Percentiles rank a stretch among this genome's conserved stretches.
Evolutionary conservation across 2,113 vertebrate genomes (phyloP).

Genomic region (Tachycineta bicolor): DNA sequence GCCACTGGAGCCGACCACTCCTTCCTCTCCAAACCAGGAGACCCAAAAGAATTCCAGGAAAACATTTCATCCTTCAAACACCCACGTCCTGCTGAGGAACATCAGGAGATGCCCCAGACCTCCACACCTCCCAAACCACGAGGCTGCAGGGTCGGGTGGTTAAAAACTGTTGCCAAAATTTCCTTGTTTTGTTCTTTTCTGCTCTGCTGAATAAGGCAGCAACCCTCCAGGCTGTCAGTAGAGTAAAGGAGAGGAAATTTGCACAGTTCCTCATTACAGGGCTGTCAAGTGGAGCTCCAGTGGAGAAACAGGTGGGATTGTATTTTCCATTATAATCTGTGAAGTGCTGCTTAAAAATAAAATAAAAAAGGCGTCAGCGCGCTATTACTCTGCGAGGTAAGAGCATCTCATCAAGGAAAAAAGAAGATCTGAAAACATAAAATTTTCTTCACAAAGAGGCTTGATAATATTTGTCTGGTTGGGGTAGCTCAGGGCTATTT

Average conservation of each 20-base stretch:
- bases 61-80: fast-evolving
- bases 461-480: constrained; percentile 29
- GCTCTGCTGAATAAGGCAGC: not conserved
- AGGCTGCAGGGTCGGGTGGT: not conserved
- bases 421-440: not conserved
- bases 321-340: constrained; percentile 6
- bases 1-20: not conserved
- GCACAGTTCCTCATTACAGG: constrained; percentile 31
- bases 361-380: not conserved
- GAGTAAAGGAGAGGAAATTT: constrained; percentile 11
- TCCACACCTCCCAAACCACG: not conserved
- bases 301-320: constrained; percentile 6
- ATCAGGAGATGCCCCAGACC: not conserved
- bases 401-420: not conserved
- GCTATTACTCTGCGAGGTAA: constrained; percentile 13
- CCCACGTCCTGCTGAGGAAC: fast-evolving
- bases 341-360: constrained; percentile 39
- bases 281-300: constrained; percentile 22
- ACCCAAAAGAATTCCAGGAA: not conserved
- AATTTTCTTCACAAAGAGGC: constrained; percentile 2
- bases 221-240: not conserved
- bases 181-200: not conserved
- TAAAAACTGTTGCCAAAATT: not conserved
- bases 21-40: not conserved
- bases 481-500: not conserved